A percentile compares a stretch with the other conserved stretches of the same genome.
Evolutionary conservation across 2,797 vertebrate genomes (phyloP).

Genomic region (Lepilemur septentrionalis): DNA sequence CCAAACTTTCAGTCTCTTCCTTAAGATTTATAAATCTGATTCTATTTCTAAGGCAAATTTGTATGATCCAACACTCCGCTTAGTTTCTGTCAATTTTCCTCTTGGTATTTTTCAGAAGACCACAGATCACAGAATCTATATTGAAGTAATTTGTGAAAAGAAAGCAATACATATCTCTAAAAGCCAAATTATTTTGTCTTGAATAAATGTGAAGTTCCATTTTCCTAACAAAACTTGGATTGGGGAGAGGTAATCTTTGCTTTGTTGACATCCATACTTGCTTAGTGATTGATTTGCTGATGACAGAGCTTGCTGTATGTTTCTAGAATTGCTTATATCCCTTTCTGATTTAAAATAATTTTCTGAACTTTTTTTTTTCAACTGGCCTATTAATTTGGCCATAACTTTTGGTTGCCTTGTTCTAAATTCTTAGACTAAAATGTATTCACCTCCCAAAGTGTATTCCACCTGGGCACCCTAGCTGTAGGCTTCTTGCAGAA

Average conservation of each 20-base stretch:
- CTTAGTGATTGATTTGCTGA: neutral
- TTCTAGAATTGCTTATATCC: neutral
- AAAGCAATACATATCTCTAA: neutral
- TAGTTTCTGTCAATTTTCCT: neutral
- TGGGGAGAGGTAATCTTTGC: neutral
- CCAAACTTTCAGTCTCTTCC: neutral
- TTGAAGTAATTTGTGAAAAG: neutral
- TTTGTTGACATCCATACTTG: neutral
- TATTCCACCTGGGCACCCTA: neutral
- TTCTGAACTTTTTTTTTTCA: neutral
- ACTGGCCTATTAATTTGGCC: neutral
- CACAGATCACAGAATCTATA: neutral
- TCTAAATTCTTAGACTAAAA: neutral
- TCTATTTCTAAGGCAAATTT: slow-evolving; percentile 7
- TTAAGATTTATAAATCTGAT: slow-evolving; percentile 10
- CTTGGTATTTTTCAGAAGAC: neutral
- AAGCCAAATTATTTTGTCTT: neutral
- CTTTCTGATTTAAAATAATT: neutral
- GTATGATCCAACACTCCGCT: neutral
- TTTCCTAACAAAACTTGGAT: neutral
- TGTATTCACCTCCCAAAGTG: neutral
- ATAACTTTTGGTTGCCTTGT: neutral
- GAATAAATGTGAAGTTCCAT: neutral
- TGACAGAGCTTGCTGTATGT: neutral
- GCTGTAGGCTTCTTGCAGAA: neutral